Conservation (phyloP, 2,113 vertebrate species). For the Oxygymnocypris stewartii region DNA sequence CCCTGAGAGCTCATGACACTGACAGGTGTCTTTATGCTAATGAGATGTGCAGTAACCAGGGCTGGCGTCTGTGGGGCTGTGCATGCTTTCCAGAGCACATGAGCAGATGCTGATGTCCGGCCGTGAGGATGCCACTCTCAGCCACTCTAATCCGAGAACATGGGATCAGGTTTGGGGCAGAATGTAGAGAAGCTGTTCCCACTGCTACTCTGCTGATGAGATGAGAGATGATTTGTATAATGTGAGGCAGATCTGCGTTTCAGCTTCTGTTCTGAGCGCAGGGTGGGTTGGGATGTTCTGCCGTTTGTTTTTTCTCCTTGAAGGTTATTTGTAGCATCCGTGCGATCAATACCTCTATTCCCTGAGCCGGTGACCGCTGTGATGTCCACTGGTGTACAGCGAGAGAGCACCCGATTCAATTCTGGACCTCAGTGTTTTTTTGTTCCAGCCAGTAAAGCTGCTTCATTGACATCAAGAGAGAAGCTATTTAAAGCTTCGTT, state of each 20-base stretch:
- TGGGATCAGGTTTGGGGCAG: not conserved
- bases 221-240: not conserved
- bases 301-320: slow-evolving; percentile 14
- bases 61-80: not conserved
- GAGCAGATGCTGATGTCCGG: not conserved
- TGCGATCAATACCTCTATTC: not conserved
- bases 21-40: slow-evolving; percentile 9
- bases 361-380: not conserved
- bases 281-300: not conserved
- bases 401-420: not conserved
- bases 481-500: not conserved
- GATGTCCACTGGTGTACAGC: not conserved
- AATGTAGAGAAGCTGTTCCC: not conserved
- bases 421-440: not conserved
- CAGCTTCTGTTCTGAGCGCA: not conserved
- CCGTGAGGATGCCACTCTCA: not conserved
- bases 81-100: not conserved
- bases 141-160: not conserved
- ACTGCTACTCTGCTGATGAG: not conserved
- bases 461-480: not conserved
- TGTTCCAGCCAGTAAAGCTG: not conserved
- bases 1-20: not conserved
- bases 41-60: not conserved
- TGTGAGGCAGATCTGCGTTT: not conserved
- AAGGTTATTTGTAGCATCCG: not conserved